Evolutionary conservation across 1,140 invertebrate species (phyloP).

Genomic region (Conus ventricosus): DNA sequence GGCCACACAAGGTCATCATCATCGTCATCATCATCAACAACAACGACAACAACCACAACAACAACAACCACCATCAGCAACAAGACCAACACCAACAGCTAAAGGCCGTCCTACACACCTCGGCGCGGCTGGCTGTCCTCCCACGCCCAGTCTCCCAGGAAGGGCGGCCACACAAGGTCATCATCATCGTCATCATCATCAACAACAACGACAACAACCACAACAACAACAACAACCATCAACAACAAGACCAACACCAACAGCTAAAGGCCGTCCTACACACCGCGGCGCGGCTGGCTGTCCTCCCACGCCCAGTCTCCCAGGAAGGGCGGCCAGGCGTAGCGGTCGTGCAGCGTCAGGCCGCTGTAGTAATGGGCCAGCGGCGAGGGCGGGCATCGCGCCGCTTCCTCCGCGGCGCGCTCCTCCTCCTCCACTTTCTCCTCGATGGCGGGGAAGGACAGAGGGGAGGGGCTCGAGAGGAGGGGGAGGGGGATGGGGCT

Average conservation of each 20-base stretch:
- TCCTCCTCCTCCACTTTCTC: slow-evolving; percentile 49
- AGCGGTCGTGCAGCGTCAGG: slow-evolving; percentile 29
- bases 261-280: too few species aligned
- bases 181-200: too few species aligned
- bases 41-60: background rate
- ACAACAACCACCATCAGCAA: background rate
- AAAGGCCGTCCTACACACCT: background rate
- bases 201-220: too few species aligned
- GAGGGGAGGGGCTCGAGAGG: background rate
- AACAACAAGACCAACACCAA: too few species aligned
- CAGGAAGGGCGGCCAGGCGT: slow-evolving; percentile 45
- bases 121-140: slow-evolving; percentile 23
- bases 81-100: too few species aligned
- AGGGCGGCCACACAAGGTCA: slow-evolving; percentile 40
- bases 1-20: slow-evolving; percentile 39
- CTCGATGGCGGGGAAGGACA: slow-evolving; percentile 38
- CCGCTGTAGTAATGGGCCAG: slow-evolving; percentile 37
- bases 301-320: slow-evolving; percentile 47
- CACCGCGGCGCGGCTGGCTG: too few species aligned
- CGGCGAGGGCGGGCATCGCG: slow-evolving; percentile 36
- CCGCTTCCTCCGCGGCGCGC: slow-evolving; percentile 36
- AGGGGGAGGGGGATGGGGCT: background rate
- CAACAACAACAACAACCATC: too few species aligned
- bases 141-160: slow-evolving; percentile 46
- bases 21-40: too few species aligned